A percentile compares a stretch with the other conserved stretches of the same genome.
These are phyloP conservation scores for Hypsopygia costalis DNA, from an alignment of 2,888 invertebrate species.

Conservation along the genomic window DNA sequence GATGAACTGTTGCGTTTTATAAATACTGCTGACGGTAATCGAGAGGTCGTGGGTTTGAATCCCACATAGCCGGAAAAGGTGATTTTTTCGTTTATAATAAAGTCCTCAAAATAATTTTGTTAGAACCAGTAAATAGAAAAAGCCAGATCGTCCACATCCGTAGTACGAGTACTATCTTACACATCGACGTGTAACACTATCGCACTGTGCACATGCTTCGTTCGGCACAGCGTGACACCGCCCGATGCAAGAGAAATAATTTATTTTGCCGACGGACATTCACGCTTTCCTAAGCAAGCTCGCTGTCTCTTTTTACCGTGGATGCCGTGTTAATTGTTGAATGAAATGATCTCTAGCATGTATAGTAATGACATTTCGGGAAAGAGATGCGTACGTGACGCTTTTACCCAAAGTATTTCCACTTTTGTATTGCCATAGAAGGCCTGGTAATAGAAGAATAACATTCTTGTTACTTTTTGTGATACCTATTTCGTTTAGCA, in stretches of 20 bases:
- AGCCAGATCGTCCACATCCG: not conserved
- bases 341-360: not conserved
- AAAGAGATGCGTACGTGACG: slow-evolving; percentile 6
- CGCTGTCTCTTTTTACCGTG: slow-evolving; percentile 12
- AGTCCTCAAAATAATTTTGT: no score
- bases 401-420: no score
- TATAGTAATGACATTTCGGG: slow-evolving; percentile 5
- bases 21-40: no score
- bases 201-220: not conserved
- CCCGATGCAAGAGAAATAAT: slow-evolving; percentile 5
- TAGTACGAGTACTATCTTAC: not conserved
- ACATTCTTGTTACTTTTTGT: no score
- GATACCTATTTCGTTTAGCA: no score
- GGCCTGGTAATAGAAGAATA: no score
- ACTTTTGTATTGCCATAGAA: no score
- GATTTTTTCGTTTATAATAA: no score
- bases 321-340: slow-evolving; percentile 10
- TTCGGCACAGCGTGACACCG: not conserved
- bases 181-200: not conserved
- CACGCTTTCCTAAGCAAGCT: slow-evolving; percentile 59
- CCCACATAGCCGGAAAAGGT: no score
- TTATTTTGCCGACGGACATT: slow-evolving; percentile 33
- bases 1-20: no score
- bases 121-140: not conserved
- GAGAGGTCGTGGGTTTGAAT: no score